Percentiles rank a stretch among this genome's conserved stretches.
These are phyloP conservation scores for Sebastolobus altivelis DNA, from an alignment of 2,797 vertebrate genomes.

Conservation along the genomic window DNA sequence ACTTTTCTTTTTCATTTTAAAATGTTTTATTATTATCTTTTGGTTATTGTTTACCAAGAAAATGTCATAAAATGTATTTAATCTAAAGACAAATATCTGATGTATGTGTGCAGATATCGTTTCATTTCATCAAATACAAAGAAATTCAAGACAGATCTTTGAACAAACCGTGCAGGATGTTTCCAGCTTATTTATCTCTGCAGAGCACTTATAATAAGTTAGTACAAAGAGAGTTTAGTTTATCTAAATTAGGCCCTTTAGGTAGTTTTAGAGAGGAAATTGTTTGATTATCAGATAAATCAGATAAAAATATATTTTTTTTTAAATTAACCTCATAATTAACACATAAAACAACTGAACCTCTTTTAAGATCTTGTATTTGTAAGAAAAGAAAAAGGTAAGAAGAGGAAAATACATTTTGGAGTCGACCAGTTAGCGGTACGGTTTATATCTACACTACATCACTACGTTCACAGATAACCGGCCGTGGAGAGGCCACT, in stretches of 20 bases:
- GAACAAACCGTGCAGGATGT: not conserved
- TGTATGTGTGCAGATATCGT: not conserved
- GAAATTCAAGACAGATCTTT: not conserved
- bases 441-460: not conserved
- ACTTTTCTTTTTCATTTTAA: too few species aligned
- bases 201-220: not conserved
- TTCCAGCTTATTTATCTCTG: not conserved
- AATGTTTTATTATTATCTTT: too few species aligned
- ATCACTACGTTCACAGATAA: not conserved
- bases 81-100: not conserved
- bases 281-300: too few species aligned
- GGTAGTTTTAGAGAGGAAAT: too few species aligned
- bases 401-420: not conserved
- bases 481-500: not conserved
- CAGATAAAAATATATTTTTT: too few species aligned
- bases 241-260: too few species aligned
- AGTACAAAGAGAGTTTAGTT: too few species aligned
- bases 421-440: too few species aligned
- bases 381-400: not conserved
- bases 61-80: too few species aligned
- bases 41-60: too few species aligned
- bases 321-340: not conserved
- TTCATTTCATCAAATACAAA: not conserved
- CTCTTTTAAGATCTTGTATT: too few species aligned
- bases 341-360: not conserved